These are phyloP conservation scores for Drosophila teissieri DNA, from an alignment of 1,140 invertebrate species.

Conservation along the genomic window DNA sequence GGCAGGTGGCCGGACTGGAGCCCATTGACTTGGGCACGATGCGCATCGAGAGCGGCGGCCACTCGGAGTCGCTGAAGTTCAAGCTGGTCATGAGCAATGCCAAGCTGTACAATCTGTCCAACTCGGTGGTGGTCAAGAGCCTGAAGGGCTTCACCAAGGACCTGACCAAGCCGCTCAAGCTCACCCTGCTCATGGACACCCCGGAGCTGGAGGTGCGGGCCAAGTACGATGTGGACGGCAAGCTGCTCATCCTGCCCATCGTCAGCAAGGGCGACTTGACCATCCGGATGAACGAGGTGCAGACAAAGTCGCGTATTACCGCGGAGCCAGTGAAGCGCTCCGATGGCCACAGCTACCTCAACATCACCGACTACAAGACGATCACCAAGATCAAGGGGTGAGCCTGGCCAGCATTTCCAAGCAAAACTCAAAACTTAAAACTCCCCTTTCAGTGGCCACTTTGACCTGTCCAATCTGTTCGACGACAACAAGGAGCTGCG, in stretches of 20 bases:
- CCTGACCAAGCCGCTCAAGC: slow-evolving; percentile 42
- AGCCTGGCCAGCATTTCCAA: slow-evolving; percentile 7
- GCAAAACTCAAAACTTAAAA: neutral
- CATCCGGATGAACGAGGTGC: slow-evolving; percentile 33
- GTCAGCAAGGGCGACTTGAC: slow-evolving; percentile 40
- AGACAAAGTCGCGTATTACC: slow-evolving; percentile 21
- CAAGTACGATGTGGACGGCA: slow-evolving; percentile 63
- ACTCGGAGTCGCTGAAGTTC: slow-evolving; percentile 49
- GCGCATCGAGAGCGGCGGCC: slow-evolving; percentile 37
- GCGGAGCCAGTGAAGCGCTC: slow-evolving; percentile 39
- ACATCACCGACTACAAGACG: slow-evolving; percentile 44
- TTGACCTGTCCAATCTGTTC: slow-evolving; percentile 61
- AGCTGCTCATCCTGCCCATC: slow-evolving; percentile 57
- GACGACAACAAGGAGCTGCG: slow-evolving; percentile 49
- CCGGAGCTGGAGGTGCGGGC: slow-evolving; percentile 44
- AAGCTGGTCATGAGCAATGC: slow-evolving; percentile 37
- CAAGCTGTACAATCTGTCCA: slow-evolving; percentile 39
- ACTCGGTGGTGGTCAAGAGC: slow-evolving; percentile 12
- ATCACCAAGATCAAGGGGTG: slow-evolving; percentile 45
- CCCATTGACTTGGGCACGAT: slow-evolving; percentile 39
- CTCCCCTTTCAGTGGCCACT: slow-evolving; percentile 31
- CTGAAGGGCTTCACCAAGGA: slow-evolving; percentile 54
- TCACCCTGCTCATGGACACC: slow-evolving; percentile 7
- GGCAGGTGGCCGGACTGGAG: slow-evolving; percentile 27
- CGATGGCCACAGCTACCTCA: slow-evolving; percentile 56